phyloP scores from a whole-genome alignment of 2,888 invertebrate species.

The Ceriagrion tenellum region DNA sequence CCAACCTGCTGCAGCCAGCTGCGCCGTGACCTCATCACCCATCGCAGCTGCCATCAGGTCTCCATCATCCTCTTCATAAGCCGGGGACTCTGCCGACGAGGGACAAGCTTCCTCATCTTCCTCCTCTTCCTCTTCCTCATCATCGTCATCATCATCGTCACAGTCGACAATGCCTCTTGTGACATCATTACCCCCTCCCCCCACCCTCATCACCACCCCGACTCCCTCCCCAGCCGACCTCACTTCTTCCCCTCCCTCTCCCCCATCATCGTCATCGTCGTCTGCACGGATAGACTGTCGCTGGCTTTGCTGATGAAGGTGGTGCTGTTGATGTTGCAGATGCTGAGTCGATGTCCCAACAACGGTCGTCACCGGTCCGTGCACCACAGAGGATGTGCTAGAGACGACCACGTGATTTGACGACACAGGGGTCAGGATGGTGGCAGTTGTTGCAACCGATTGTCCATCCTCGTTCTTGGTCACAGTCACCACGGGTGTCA shows the following conservation, averaged over 20 bases:
- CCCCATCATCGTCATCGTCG: constrained; percentile 11
- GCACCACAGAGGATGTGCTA: constrained; percentile 49
- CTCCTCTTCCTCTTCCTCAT: constrained; percentile 70
- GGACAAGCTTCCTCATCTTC: constrained; percentile 90
- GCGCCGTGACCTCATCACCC: constrained; percentile 97
- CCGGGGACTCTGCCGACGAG: constrained; percentile 86
- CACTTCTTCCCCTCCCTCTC: not conserved
- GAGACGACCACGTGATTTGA: constrained; percentile 48
- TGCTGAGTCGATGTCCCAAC: constrained; percentile 50
- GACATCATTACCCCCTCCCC: not conserved
- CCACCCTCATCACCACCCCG: constrained; percentile 35
- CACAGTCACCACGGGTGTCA: constrained; percentile 49
- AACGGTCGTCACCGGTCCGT: constrained; percentile 15
- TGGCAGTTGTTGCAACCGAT: not conserved
- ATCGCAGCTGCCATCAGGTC: constrained; percentile 92
- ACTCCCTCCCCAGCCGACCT: constrained; percentile 36
- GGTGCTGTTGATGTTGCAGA: not conserved
- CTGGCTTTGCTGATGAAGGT: not conserved
- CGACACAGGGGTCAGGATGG: constrained; percentile 45
- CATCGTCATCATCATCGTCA: constrained; percentile 41
- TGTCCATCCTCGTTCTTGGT: constrained; percentile 28
- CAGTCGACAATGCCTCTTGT: not conserved
- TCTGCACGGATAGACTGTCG: not conserved
- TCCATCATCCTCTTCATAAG: constrained; percentile 80
- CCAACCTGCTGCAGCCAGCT: constrained; percentile 95